phyloP scores from a whole-genome alignment of 2,113 vertebrate species.

The Henicopernis longicauda region DNA sequence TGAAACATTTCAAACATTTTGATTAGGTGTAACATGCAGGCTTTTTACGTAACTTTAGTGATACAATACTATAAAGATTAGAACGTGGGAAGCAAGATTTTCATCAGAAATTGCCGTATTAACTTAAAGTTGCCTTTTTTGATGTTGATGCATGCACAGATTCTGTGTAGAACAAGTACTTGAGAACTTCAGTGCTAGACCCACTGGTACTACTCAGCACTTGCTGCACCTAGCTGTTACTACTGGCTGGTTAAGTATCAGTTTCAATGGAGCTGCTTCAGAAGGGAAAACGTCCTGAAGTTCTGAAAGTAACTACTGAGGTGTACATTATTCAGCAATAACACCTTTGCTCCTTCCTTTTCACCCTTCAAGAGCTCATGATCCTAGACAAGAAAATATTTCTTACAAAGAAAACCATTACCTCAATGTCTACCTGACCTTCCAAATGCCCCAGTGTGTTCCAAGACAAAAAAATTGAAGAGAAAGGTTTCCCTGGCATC shows the following conservation, averaged over 20 bases:
- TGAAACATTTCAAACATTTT: not conserved
- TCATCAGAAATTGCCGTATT: not conserved
- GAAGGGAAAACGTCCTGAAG: not conserved
- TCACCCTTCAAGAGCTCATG: not conserved
- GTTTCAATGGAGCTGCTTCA: not conserved
- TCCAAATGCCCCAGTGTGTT: not conserved
- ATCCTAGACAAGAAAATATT: not conserved
- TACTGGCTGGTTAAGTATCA: not conserved
- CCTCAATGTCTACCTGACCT: not conserved
- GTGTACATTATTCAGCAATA: not conserved
- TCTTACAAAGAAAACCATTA: not conserved
- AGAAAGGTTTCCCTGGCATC: not conserved
- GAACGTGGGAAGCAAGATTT: not conserved
- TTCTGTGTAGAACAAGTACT: not conserved
- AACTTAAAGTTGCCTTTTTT: not conserved
- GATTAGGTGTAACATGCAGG: not conserved
- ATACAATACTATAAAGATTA: not conserved
- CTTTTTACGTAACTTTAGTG: not conserved
- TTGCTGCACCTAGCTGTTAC: not conserved
- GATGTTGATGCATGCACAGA: not conserved
- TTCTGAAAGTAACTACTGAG: not conserved
- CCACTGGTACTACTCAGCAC: not conserved
- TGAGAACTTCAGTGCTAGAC: not conserved
- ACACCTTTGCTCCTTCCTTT: not conserved
- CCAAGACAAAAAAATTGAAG: not conserved